Percentiles rank a stretch among this genome's conserved stretches.
Evolutionary conservation across 2,888 invertebrate genomes (phyloP).

Genomic region (Elegia similella): DNA sequence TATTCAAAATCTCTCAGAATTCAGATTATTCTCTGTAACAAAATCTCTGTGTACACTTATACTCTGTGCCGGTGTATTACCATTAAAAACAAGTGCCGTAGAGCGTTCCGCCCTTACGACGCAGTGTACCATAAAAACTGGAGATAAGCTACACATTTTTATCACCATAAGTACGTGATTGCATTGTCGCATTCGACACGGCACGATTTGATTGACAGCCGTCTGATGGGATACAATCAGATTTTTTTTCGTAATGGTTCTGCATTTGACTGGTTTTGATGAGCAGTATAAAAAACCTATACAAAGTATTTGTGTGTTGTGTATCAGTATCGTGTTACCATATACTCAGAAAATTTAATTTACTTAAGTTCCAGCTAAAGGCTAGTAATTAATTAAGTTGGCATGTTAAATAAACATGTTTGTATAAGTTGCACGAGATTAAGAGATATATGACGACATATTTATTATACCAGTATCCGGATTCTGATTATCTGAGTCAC

Average conservation of each 20-base stretch:
- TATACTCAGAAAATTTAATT: no score
- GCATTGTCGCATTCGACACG: conserved; percentile 36
- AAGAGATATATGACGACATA: no score
- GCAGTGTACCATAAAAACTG: conserved; percentile 66
- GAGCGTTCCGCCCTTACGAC: conserved; percentile 40
- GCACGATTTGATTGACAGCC: conserved; percentile 13
- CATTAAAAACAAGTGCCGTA: conserved; percentile 14
- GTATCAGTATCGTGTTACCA: no score
- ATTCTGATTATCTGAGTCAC: no score
- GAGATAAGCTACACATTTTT: conserved; percentile 71
- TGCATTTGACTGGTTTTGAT: no score
- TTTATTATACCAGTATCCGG: no score
- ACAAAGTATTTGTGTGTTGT: not conserved
- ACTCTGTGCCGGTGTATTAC: not conserved
- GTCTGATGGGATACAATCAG: not conserved
- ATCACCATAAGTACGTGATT: conserved; percentile 44
- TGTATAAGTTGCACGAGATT: no score
- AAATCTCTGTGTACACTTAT: not conserved
- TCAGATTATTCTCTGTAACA: no score
- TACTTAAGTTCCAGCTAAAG: no score
- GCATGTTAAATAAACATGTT: no score
- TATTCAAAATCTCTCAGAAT: no score
- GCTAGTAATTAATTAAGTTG: no score
- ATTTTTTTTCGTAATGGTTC: not conserved
- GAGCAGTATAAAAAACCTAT: not conserved